A percentile compares a stretch with the other conserved stretches of the same genome.
These are phyloP conservation scores for Genyomyrus donnyi DNA, from an alignment of 2,113 vertebrate genomes.

Conservation along the genomic window DNA sequence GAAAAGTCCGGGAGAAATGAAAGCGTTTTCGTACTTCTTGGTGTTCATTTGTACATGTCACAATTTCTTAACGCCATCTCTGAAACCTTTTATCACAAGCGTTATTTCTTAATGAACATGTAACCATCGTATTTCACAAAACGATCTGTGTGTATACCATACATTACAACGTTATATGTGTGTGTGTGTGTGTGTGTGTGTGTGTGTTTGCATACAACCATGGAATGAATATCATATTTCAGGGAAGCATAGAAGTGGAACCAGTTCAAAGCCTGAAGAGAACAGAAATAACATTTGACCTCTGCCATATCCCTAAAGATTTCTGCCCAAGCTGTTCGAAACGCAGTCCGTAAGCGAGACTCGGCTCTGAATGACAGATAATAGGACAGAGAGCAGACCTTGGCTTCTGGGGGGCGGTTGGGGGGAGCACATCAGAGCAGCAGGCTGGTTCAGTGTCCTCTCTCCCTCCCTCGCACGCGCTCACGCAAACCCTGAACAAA, in stretches of 20 bases:
- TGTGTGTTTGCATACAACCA: neutral
- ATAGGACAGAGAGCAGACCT: conserved; percentile 10
- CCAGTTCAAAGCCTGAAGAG: neutral
- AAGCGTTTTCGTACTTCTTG: neutral
- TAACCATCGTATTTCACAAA: neutral
- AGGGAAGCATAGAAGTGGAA: neutral
- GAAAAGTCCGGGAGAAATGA: neutral
- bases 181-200: neutral
- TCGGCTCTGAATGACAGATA: neutral
- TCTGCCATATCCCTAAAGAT: neutral
- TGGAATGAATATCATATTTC: neutral
- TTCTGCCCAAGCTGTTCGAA: neutral
- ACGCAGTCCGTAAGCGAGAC: neutral
- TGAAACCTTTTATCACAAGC: neutral
- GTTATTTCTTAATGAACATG: neutral
- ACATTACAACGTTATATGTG: neutral
- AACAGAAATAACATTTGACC: conserved; percentile 10
- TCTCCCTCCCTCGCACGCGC: neutral
- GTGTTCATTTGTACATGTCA: neutral
- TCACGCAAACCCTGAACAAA: neutral
- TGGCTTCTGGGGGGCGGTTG: neutral
- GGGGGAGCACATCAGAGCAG: neutral
- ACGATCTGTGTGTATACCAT: neutral
- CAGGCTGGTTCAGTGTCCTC: neutral
- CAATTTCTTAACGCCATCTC: neutral